Percentiles rank a stretch among this genome's conserved stretches.
These are phyloP conservation scores for Heliconius nattereri DNA, from an alignment of 1,140 invertebrate species.

Conservation along the genomic window DNA sequence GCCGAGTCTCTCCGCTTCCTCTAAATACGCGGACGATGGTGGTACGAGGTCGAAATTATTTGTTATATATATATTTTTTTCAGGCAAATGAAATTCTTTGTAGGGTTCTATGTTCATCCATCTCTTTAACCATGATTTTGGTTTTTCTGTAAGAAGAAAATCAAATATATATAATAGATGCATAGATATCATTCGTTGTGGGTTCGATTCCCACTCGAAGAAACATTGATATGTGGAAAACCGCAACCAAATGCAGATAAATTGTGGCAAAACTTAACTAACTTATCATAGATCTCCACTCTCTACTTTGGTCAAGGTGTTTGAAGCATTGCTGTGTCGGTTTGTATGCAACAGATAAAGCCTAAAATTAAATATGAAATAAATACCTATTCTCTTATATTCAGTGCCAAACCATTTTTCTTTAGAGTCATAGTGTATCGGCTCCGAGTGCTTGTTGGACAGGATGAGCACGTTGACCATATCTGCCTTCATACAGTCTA, in stretches of 20 bases:
- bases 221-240: too few species aligned
- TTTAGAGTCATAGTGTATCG: slow-evolving; percentile 82
- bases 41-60: slow-evolving; percentile 88
- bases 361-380: too few species aligned
- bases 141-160: slow-evolving; percentile 77
- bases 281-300: too few species aligned
- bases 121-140: slow-evolving; percentile 80
- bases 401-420: slow-evolving; percentile 89
- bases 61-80: slow-evolving; percentile 92
- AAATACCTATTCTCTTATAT: slow-evolving; percentile 81
- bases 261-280: too few species aligned
- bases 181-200: too few species aligned
- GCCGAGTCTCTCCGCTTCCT: slow-evolving; percentile 54
- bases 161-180: too few species aligned
- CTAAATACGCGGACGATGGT: slow-evolving; percentile 54
- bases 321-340: too few species aligned
- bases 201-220: too few species aligned
- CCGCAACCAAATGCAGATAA: too few species aligned
- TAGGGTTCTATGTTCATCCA: slow-evolving; percentile 83
- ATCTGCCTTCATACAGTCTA: slow-evolving; percentile 86
- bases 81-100: slow-evolving; percentile 85
- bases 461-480: slow-evolving; percentile 89
- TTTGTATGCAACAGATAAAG: too few species aligned
- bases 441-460: slow-evolving; percentile 82
- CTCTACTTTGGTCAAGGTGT: too few species aligned